phyloP scores from a whole-genome alignment of 1,140 invertebrate species.

The Bombus ignitus region DNA sequence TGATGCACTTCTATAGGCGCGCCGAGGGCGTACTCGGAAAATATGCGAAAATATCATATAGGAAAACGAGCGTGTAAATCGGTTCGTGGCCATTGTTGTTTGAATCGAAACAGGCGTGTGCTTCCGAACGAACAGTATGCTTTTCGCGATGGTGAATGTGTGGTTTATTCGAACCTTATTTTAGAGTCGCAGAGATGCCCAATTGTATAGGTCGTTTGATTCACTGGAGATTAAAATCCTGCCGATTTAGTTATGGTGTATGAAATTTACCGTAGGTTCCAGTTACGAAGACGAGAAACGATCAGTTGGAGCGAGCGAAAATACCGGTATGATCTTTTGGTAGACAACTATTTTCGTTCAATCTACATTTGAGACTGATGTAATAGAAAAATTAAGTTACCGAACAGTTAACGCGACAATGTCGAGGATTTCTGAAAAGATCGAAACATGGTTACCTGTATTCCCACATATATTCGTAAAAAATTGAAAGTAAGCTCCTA shows the following conservation, averaged over 20 bases:
- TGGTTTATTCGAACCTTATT: background rate
- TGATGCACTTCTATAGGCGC: constrained; percentile 12
- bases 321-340: constrained; percentile 14
- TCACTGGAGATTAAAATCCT: constrained; percentile 10
- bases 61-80: constrained; percentile 30
- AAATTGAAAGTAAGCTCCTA: background rate
- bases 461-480: too few species aligned
- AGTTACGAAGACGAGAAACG: background rate
- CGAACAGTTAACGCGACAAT: constrained; percentile 7
- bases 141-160: background rate
- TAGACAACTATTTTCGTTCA: constrained; percentile 25
- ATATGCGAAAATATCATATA: constrained; percentile 20
- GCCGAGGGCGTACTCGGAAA: constrained; percentile 44
- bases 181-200: background rate
- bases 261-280: background rate
- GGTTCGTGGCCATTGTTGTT: background rate
- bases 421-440: background rate
- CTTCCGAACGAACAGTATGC: background rate
- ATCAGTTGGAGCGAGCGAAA: constrained; percentile 17
- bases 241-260: background rate
- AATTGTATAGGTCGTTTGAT: background rate
- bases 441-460: too few species aligned
- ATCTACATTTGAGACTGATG: constrained; percentile 67
- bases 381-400: constrained; percentile 52
- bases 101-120: background rate